Evolutionary conservation across 1,140 invertebrate species (phyloP).

Genomic region (Euglossa dilemma): DNA sequence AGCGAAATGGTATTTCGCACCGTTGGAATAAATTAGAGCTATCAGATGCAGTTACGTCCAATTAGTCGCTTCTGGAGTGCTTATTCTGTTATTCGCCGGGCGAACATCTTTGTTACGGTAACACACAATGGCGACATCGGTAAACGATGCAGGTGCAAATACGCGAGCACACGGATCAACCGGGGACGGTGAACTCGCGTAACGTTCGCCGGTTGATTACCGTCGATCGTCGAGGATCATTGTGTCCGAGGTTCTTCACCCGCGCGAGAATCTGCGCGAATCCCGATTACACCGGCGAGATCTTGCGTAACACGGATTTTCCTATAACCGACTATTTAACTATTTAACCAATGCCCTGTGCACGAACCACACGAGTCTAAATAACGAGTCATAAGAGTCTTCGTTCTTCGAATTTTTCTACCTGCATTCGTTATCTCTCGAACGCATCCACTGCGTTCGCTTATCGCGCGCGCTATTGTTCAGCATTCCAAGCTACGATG

Average conservation of each 20-base stretch:
- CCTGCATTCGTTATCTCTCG: too few species aligned
- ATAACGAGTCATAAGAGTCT: background rate
- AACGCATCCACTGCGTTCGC: too few species aligned
- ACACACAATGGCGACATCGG: slow-evolving; percentile 3
- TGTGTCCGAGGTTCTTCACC: slow-evolving; percentile 43
- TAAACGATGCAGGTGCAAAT: slow-evolving; percentile 3
- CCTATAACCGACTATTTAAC: background rate
- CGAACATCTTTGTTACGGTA: slow-evolving; percentile 8
- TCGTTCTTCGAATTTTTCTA: background rate
- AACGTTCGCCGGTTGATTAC: slow-evolving; percentile 39
- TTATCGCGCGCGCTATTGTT: too few species aligned
- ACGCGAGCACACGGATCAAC: background rate
- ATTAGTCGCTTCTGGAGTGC: slow-evolving; percentile 3
- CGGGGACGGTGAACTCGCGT: slow-evolving; percentile 25
- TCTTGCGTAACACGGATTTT: slow-evolving; percentile 36
- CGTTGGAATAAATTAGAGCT: background rate
- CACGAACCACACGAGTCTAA: background rate
- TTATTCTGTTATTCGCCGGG: slow-evolving; percentile 24
- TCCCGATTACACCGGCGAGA: slow-evolving; percentile 9
- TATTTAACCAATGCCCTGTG: background rate
- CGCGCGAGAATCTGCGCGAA: slow-evolving; percentile 38
- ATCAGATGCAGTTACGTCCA: background rate
- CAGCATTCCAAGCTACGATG: too few species aligned
- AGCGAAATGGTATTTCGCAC: background rate
- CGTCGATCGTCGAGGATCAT: slow-evolving; percentile 50